Base-by-base conservation (phyloP, 2,888 invertebrate genomes). In the Rotaria macrura region DNA sequence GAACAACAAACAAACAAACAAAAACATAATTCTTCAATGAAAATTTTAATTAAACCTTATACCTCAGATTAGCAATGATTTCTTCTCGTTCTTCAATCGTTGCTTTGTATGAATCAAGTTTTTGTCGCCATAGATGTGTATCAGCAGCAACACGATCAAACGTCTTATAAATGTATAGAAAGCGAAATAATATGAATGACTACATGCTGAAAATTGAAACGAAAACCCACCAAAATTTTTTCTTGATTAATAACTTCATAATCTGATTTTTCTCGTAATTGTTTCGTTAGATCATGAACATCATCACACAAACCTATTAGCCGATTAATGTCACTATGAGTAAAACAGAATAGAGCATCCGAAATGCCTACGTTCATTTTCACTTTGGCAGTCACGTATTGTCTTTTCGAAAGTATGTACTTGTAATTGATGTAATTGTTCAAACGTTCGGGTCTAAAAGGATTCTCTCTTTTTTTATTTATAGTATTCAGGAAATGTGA, bases 381-480 rank as follows among this genome's bases (percentile, higher is more conserved):
- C 79, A n/a, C 10, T 43, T 79, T 79, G 79, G n/a, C 79, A 79
- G 43, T 79, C 79, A n/a, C 43, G 40, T 79, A 79, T 79, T 43
- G 79, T 79, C 43, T 79, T 79, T 43, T 79, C 79, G n/a, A 79
- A 79, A 6, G 79, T 79, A 12, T 79, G 40, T n/a, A 79, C 79
- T 79, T 79, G 79, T n/a, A 79, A 43, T 10, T 79, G 79, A 79
- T 79, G 79, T 79, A 79, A 43, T 25, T 79, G 79, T 43, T 79
- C 79, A 79, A 79, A 79, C 9, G 79, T 79, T 23, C 25, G 43
- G 43, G 79, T 79, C 79, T 79, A 14, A 43, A 79, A 79, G 25
- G 17, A 10, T 6, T 43, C 10, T 43, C 9, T n/a, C 25, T 25
- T n/a, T 2, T 6, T 0, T 10, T 12, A n/a, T n/a, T n/a, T 47